Conservation (phyloP, 92 coral and sea anemone species). For the Anthopleura xanthogrammica region DNA sequence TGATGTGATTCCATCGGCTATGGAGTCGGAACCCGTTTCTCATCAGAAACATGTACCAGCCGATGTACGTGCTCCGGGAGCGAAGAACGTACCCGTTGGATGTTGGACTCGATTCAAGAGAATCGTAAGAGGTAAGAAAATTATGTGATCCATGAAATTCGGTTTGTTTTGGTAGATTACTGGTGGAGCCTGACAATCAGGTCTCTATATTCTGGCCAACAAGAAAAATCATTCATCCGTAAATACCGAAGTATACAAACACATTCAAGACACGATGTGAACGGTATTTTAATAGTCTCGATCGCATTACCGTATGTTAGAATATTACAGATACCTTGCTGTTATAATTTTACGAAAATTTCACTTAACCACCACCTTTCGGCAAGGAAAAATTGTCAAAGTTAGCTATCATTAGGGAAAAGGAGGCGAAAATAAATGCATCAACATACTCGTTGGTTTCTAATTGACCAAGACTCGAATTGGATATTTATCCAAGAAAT, state of each 20-base stretch:
- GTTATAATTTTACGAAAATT: neutral
- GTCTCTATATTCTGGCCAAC: neutral
- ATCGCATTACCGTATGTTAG: neutral
- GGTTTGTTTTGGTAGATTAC: neutral
- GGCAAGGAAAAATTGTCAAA: slow-evolving; percentile 7
- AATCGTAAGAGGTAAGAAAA: slow-evolving; percentile 80
- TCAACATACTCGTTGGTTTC: slow-evolving; percentile 19
- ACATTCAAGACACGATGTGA: no score
- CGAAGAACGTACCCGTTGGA: slow-evolving; percentile 93
- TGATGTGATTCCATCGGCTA: slow-evolving; percentile 91
- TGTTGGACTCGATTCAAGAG: slow-evolving; percentile 97
- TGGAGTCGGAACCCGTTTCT: slow-evolving; percentile 92
- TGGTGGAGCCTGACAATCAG: neutral
- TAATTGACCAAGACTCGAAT: slow-evolving; percentile 27
- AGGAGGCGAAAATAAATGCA: slow-evolving; percentile 3
- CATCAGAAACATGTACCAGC: slow-evolving; percentile 81
- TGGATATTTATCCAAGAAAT: slow-evolving; percentile 8
- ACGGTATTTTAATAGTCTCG: neutral
- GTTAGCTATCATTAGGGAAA: slow-evolving; percentile 39
- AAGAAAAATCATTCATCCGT: slow-evolving; percentile 17
- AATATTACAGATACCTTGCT: neutral
- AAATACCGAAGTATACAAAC: neutral
- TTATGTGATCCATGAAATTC: neutral
- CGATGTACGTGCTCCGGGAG: slow-evolving; percentile 93
- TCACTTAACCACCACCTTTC: neutral